phyloP scores from a whole-genome alignment of 2,888 invertebrate genomes.

The Drosophila falleni region DNA sequence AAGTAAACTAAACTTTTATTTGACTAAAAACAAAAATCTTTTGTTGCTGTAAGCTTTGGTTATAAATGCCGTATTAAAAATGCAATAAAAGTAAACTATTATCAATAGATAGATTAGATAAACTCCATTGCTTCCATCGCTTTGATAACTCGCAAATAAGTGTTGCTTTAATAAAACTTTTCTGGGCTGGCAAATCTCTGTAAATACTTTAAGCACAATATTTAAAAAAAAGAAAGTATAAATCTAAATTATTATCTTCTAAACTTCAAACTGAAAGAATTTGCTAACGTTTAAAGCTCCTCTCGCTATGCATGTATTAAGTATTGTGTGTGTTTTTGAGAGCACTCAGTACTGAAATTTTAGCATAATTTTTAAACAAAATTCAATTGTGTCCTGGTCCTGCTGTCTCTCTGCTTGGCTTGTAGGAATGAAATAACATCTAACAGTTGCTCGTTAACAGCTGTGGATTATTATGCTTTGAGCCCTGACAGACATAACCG shows the following conservation, averaged over 20 bases:
- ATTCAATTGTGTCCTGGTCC: conserved; percentile 19
- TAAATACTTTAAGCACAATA: conserved; percentile 6
- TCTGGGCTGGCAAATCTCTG: no score
- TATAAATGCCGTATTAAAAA: no score
- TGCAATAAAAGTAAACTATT: no score
- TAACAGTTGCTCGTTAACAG: conserved; percentile 60
- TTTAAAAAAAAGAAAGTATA: no score
- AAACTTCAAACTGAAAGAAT: background rate
- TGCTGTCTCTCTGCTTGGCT: conserved; percentile 2
- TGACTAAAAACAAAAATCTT: no score
- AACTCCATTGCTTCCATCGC: no score
- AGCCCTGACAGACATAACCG: conserved; percentile 35
- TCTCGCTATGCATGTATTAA: background rate
- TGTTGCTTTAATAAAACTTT: no score
- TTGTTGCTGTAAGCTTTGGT: no score
- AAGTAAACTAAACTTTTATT: no score
- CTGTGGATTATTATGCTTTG: conserved; percentile 61
- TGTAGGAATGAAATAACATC: conserved; percentile 25
- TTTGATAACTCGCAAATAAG: no score
- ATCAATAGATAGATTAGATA: no score
- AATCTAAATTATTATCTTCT: no score
- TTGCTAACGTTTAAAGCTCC: background rate
- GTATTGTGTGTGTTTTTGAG: conserved; percentile 16
- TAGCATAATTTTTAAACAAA: conserved; percentile 11
- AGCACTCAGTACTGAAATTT: background rate